Conservation (phyloP, 1,140 invertebrate genomes). For the Plodia interpunctella region DNA sequence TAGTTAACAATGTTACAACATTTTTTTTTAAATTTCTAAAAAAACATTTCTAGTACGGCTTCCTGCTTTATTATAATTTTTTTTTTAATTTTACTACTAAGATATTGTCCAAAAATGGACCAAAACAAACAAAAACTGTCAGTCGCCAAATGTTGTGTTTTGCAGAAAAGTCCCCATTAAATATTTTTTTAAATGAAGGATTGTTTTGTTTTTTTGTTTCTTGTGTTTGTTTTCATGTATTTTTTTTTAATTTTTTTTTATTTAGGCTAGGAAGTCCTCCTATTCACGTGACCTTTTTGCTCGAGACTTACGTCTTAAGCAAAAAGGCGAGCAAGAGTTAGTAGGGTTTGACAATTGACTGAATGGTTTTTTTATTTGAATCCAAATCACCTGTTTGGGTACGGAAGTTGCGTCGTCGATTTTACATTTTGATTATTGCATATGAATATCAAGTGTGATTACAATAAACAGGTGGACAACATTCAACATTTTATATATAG, state of each 20-base stretch:
- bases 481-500: background rate
- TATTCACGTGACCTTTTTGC: constrained; percentile 23
- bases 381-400: constrained; percentile 50
- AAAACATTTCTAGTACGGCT: too few relatives aligned
- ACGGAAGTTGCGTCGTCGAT: constrained; percentile 48
- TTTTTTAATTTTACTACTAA: background rate
- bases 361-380: constrained; percentile 38
- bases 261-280: too few relatives aligned
- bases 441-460: constrained; percentile 7
- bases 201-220: background rate
- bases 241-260: constrained; percentile 24
- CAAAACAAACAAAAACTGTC: too few relatives aligned
- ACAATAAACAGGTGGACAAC: constrained; percentile 18
- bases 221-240: constrained; percentile 1
- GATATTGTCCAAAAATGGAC: background rate
- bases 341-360: constrained; percentile 53
- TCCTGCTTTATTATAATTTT: too few relatives aligned
- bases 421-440: constrained; percentile 25
- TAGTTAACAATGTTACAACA: too few relatives aligned
- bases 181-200: background rate
- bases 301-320: constrained; percentile 17
- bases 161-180: background rate
- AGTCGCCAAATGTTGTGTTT: too few relatives aligned
- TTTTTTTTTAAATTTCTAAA: too few relatives aligned
- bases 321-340: too few relatives aligned